These are phyloP conservation scores for Ailurus styani DNA, from an alignment of 2,113 vertebrate genomes.

Conservation along the genomic window DNA sequence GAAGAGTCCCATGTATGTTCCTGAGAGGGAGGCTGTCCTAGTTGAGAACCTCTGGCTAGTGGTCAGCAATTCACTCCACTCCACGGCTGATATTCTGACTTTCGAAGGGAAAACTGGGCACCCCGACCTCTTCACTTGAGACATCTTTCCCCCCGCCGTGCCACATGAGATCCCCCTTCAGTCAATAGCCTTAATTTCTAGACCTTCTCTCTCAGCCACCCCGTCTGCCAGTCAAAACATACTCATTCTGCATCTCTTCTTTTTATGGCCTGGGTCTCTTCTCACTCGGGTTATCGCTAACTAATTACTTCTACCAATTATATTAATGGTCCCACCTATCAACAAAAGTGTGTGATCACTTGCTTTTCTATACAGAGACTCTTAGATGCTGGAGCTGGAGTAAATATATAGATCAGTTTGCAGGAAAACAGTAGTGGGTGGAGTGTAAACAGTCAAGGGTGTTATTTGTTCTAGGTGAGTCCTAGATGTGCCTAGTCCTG, in stretches of 20 bases:
- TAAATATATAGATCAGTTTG: neutral
- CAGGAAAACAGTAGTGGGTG: neutral
- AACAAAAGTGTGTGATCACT: neutral
- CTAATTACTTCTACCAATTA: neutral
- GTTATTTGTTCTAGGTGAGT: neutral
- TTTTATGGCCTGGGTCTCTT: neutral
- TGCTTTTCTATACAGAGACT: neutral
- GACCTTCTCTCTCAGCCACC: neutral
- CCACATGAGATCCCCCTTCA: neutral
- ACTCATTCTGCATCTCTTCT: neutral
- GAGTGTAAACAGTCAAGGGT: neutral
- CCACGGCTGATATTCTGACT: neutral
- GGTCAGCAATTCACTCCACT: neutral
- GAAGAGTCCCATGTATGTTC: neutral
- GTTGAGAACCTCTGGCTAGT: neutral
- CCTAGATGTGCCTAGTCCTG: neutral
- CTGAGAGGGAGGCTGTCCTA: neutral
- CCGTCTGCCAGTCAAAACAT: neutral
- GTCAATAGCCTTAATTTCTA: neutral
- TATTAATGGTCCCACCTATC: neutral
- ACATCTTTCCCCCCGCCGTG: neutral
- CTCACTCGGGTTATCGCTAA: neutral
- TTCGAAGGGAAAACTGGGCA: neutral
- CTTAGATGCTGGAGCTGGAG: neutral
- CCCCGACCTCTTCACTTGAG: neutral